Evolutionary conservation across 2,113 vertebrate genomes (phyloP).

Genomic region (Ginglymostoma cirratum): DNA sequence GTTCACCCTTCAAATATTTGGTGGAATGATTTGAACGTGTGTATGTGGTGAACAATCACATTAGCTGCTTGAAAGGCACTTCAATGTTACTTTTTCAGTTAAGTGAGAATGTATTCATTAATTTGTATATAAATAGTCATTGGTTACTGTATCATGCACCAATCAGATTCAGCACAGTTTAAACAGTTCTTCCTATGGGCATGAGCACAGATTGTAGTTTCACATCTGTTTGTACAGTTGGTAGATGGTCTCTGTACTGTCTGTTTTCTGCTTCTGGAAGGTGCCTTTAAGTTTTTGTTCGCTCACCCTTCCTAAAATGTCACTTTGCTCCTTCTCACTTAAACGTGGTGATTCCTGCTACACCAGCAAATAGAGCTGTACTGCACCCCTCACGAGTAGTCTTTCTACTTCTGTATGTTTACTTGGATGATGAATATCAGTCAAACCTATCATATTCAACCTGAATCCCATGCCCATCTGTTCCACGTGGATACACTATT

Average conservation of each 20-base stretch:
- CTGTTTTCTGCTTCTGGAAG: background rate
- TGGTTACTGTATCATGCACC: background rate
- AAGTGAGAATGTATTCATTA: background rate
- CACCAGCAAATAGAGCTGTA: background rate
- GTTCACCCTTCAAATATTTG: background rate
- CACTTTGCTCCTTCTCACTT: background rate
- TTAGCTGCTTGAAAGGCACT: background rate
- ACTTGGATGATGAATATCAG: background rate
- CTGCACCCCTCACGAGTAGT: background rate
- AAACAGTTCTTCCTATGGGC: background rate
- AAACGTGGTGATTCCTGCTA: background rate
- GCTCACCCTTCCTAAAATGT: background rate
- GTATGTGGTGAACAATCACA: background rate
- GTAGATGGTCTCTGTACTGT: background rate
- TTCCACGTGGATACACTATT: background rate
- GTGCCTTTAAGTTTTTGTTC: background rate
- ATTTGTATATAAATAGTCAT: background rate
- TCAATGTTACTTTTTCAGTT: background rate
- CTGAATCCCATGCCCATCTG: background rate
- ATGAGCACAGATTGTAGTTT: background rate
- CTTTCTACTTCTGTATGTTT: background rate
- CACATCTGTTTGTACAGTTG: background rate
- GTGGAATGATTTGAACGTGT: background rate
- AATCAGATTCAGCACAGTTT: background rate
- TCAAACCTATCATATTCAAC: background rate